Base-by-base conservation (phyloP, 2,888 invertebrate species). In the Mythimna vitellina region DNA sequence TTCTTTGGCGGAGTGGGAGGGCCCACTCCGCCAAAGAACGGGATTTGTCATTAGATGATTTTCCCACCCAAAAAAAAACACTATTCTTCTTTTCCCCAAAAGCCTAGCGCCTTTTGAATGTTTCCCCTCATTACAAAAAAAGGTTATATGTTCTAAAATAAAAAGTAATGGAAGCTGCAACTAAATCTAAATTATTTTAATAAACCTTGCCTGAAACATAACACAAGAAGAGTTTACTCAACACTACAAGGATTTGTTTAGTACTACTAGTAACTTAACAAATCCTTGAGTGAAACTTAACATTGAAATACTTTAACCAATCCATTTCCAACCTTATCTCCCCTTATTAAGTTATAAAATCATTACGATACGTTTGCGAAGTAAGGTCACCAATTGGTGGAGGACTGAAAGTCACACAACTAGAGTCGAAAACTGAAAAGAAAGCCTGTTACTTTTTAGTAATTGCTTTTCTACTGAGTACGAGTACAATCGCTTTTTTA, bases 381-480 rank as follows among this genome's bases (percentile, higher is more conserved):
- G 14, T 32, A 14, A 32, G 32, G 25, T 56, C 63, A 60, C 58
- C 54, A 71, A 72, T 71, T 65, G 57, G 67, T 64, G 66, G 63
- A 32, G n/a, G 14, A n/a, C 58, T n/a, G 51, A 64, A 53, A 78
- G 69, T 66, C 66, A 63, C 58, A 65, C 54, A 70, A 73, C 56
- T 56, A 20, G 67, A 46, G 54, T 32, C 66, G 56, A 57, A 64
- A 35, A 35, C 35, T 35, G 35, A 35, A 35, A 35, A 35, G 35
- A 35, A 35, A 35, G 9, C 35, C 35, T 7, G 32, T 70, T 65
- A 53, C n/a, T 75, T 57, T 62, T 32, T 46, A 56, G 65, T 77
- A 73, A 77, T 77, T 70, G 66, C 73, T 70, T 67, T 70, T 67
- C 51, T 51, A 65, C 58, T 32, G 8, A n/a, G 58, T 12, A n/a